Base-by-base conservation (phyloP, 2,888 invertebrate genomes). In the Leucozona laternaria region DNA sequence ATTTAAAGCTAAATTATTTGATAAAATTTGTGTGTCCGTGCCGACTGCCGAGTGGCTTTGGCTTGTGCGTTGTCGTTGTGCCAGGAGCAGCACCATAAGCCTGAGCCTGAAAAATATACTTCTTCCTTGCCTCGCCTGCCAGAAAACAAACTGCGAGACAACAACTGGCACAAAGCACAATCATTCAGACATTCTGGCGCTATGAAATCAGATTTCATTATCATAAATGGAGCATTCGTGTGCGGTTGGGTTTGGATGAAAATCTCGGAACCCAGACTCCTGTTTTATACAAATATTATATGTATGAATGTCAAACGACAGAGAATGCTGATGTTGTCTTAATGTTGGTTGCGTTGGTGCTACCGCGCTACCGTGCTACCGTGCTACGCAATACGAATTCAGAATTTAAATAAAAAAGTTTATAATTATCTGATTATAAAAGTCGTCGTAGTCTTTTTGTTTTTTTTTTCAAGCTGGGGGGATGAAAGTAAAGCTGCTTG, bases 141-240 rank as follows among this genome's bases (percentile, higher is more conserved):
- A 31, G 5, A 55, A 57, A 17, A 34, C 34, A 34, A 57, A 34
- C 34, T 31, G n/a, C 28, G 17, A 28, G 28, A 28, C 62, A 43
- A 62, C 70, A 79, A 76, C 58, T 79, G 79, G 43, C 75, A 75
- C 57, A 84, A 40, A 76, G 43, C 75, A 75, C 57, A 84, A 40
- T 75, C 70, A 58, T 66, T 71, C 75, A 79, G 84, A 71, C 84
- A 84, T 79, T 58, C 71, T 72, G 77, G 58, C 57, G 60, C 80
- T 45, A 76, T 77, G 66, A 80, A 85, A 85, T 85, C 76, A 72
- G 76, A 85, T 80, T 85, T 72, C 66, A 73, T 80, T 80, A 85
- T 80, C 84, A 80, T 85, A 80, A 84, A 85, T 77, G 80, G 76
- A 77, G 80, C 84, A 85, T 77, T 85, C 60, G 58, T 72, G 79